Evolutionary conservation across 2,888 invertebrate species (phyloP).

Genomic region (Erebia aethiops): DNA sequence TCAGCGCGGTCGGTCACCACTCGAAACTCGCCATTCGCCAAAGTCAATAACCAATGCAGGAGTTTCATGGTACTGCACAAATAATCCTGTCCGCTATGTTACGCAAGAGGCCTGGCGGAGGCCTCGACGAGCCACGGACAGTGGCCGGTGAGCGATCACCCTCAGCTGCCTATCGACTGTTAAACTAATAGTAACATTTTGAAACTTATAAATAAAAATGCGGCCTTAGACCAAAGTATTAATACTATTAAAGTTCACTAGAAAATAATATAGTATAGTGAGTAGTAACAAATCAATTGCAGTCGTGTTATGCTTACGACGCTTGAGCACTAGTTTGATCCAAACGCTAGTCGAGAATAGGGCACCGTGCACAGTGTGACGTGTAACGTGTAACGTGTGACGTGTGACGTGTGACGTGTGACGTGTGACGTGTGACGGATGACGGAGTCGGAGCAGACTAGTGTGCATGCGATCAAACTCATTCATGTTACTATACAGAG

Average conservation of each 20-base stretch:
- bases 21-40: too few species aligned
- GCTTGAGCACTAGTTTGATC: background rate
- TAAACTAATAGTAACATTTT: background rate
- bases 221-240: slow-evolving; percentile 2
- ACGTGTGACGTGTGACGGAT: background rate
- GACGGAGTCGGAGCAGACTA: background rate
- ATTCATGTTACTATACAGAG: too few species aligned
- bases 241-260: background rate
- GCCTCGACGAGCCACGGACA: background rate
- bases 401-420: too few species aligned
- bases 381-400: too few species aligned
- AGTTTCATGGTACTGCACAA: too few species aligned
- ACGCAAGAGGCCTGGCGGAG: too few species aligned
- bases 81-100: too few species aligned
- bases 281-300: background rate
- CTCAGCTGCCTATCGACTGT: background rate
- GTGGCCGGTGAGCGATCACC: background rate
- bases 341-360: too few species aligned
- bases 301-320: background rate
- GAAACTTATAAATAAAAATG: background rate
- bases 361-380: too few species aligned
- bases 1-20: too few species aligned
- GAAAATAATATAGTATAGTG: too few species aligned
- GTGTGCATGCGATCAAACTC: background rate
- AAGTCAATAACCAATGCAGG: too few species aligned